Percentiles rank a stretch among this genome's conserved stretches.
phyloP scores from a whole-genome alignment of 92 coral and sea anemone genomes.

The Heteractis magnifica region DNA sequence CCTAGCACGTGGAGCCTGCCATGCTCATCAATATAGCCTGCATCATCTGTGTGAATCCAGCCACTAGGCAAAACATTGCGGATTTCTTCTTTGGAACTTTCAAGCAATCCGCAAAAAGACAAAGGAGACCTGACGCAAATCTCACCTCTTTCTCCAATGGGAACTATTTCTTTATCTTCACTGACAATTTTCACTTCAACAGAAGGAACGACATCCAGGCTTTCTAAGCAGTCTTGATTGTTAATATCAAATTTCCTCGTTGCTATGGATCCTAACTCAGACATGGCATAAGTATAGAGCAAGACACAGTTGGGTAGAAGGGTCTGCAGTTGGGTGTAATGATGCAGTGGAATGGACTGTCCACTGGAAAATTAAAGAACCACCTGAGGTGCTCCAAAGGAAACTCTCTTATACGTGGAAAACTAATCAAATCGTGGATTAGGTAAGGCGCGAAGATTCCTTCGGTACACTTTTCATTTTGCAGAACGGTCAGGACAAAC shows the following conservation, averaged over 20 bases:
- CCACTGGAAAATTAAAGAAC: constrained; percentile 18
- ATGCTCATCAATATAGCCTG: not conserved
- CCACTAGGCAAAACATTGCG: constrained; percentile 1
- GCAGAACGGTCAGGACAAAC: constrained; percentile 19
- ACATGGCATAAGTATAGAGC: not conserved
- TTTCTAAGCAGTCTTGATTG: not conserved
- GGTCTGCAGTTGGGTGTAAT: not conserved
- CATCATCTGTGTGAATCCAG: constrained; percentile 16
- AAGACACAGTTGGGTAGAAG: not conserved
- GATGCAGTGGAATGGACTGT: constrained; percentile 4
- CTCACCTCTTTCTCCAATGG: constrained; percentile 14
- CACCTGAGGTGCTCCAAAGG: constrained; percentile 2
- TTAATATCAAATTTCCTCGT: not conserved
- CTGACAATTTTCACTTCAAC: constrained; percentile 22
- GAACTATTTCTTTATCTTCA: not conserved
- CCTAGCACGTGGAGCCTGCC: constrained; percentile 35
- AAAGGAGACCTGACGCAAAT: constrained; percentile 7
- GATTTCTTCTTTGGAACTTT: not conserved
- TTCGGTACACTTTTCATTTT: constrained; percentile 38
- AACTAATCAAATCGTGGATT: constrained; percentile 22
- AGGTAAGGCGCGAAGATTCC: constrained; percentile 21
- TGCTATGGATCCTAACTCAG: not conserved
- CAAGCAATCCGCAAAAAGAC: not conserved
- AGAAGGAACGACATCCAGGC: not conserved
- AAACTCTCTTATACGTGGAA: not conserved